A percentile compares a stretch with the other conserved stretches of the same genome.
phyloP scores from a whole-genome alignment of 2,888 invertebrate genomes.

The Oscheius onirici region DNA sequence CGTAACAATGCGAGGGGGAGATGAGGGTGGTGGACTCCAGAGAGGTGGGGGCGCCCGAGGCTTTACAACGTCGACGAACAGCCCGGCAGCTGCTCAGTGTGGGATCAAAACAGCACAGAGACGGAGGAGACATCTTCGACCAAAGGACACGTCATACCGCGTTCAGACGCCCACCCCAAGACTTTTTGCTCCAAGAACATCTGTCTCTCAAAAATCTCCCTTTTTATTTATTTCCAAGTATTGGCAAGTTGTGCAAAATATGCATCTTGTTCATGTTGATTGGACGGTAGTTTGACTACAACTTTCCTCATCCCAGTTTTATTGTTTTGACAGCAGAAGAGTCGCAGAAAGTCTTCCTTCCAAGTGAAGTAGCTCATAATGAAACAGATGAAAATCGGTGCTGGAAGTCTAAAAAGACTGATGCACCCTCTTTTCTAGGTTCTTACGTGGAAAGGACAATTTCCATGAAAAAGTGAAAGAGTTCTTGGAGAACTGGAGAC shows the following conservation, averaged over 20 bases:
- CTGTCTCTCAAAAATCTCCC: no score
- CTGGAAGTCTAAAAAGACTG: not conserved
- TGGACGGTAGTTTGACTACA: not conserved
- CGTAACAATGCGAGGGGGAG: conserved; percentile 24
- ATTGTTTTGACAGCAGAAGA: not conserved
- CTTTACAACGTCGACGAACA: conserved; percentile 26
- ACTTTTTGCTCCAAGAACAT: not conserved
- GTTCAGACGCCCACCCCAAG: conserved; percentile 14
- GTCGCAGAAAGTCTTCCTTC: not conserved
- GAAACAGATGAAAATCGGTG: conserved; percentile 17
- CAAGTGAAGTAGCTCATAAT: conserved; percentile 9
- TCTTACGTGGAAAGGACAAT: conserved; percentile 21
- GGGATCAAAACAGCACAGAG: conserved; percentile 24
- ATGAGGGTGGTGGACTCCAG: not conserved
- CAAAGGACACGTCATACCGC: not conserved
- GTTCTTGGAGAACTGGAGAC: not conserved
- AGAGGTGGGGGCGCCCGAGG: conserved; percentile 21
- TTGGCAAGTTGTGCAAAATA: not conserved
- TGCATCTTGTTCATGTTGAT: conserved; percentile 17
- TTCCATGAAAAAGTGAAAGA: conserved; percentile 22
- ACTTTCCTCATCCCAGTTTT: not conserved
- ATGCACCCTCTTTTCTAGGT: not conserved
- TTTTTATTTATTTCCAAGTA: conserved; percentile 22
- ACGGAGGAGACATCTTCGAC: not conserved
- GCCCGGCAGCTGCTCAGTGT: not conserved